Evolutionary conservation across 2,888 invertebrate genomes (phyloP), one percentile per base, ranked within the genome.

Genomic region (Ichneumoninae sp.): DNA sequence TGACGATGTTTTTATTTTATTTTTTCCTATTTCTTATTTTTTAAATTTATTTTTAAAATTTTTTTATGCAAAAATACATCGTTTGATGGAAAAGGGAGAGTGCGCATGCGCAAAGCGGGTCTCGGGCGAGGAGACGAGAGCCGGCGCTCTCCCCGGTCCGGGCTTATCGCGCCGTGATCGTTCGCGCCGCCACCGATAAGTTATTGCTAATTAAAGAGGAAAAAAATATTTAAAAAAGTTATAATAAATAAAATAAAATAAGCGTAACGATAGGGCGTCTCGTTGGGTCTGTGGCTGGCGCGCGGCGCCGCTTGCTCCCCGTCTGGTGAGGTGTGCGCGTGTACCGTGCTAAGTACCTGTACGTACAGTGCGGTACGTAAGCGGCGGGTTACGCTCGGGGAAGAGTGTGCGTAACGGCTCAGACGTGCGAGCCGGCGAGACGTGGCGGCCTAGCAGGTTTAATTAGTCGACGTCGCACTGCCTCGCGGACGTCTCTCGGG

Each of bases 151-250:
- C 47, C 70, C 70, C 66, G 54, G 30, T 44, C 44, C 2, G 10
- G 60, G 71, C 71, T 86, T 88, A 88, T 88, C 87, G 74, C 82
- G 47, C 60, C 47, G 81, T 75, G 84, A 88, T 88, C 83, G 87
- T 78, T 63, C 76, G 30, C 73, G 26, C 76, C 66, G 66, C 60
- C 65, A 78, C 68, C 87, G 90, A 90, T 90, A 90, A 89, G 89
- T 91, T 90, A 90, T 91, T 89, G 89, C 89, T 90, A 90, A 91
- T 91, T 91, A 90, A 90, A 89, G 90, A 88, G 77, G 78, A 81
- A 68, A 76, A 80, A 71, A 57, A 10, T 40, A 40, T 40, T 40
- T 40, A 5, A n/a, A n/a, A 60, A 83, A 78, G 71, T 89, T 88
- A 69, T 74, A 81, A 60, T 68, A 80, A 71, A 57, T 22, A 8